A percentile compares a stretch with the other conserved stretches of the same genome.
Conservation (phyloP, 2,797 vertebrate species). For the Aeoliscus strigatus region DNA sequence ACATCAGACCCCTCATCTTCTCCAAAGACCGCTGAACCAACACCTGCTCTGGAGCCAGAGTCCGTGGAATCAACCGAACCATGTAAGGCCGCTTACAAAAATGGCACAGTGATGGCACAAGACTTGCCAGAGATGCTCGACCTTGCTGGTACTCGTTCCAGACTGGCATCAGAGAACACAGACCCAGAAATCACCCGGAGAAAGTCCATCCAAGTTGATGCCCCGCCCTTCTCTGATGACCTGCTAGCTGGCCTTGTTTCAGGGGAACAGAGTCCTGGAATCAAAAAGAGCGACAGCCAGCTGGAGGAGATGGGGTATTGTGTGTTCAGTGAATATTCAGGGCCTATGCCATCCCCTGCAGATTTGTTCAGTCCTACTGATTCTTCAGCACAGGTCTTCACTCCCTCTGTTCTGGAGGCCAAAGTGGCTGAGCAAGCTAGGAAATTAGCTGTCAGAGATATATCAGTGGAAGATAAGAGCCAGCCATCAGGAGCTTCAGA, state of each 20-base stretch:
- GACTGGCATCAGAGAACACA: conserved; percentile 84
- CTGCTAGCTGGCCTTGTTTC: conserved; percentile 67
- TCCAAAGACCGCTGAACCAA: conserved; percentile 53
- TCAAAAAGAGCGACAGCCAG: conserved; percentile 83
- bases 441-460: conserved; percentile 60
- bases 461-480: conserved; percentile 54
- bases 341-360: conserved; percentile 93
- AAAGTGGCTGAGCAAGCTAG: conserved; percentile 67
- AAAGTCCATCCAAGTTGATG: conserved; percentile 80
- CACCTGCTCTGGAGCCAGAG: conserved; percentile 72
- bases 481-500: conserved; percentile 20
- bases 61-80: conserved; percentile 80
- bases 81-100: conserved; percentile 83
- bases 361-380: conserved; percentile 78
- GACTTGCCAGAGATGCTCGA: conserved; percentile 98
- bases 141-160: conserved; percentile 86
- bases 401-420: conserved; percentile 70
- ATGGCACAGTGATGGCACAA: conserved; percentile 87
- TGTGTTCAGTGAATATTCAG: conserved; percentile 98
- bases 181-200: conserved; percentile 81
- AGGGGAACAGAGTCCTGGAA: conserved; percentile 67
- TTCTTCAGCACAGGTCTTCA: conserved; percentile 67
- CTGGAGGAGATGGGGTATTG: conserved; percentile 96
- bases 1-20: conserved; percentile 72
- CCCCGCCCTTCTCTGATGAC: conserved; percentile 57